phyloP scores from a whole-genome alignment of 2,113 vertebrate species.

The Tetraodon nigroviridis region DNA sequence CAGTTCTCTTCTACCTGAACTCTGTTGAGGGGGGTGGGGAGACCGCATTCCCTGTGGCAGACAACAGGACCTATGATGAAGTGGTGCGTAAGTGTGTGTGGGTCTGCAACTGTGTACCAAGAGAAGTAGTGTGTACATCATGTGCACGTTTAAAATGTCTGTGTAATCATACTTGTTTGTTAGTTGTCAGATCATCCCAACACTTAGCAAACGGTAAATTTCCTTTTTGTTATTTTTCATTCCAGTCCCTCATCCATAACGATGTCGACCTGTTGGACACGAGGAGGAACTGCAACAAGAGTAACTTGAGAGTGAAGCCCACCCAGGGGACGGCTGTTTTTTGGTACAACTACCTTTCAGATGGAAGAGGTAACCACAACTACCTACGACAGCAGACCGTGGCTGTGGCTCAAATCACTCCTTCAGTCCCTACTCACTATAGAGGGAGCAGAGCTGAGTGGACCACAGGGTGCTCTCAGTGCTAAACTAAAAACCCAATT shows the following conservation, averaged over 20 bases:
- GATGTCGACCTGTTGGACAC: constrained; percentile 93
- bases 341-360: constrained; percentile 99
- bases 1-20: constrained; percentile 98
- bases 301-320: constrained; percentile 91
- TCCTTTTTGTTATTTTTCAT: constrained; percentile 41
- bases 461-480: too few species aligned
- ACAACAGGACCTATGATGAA: constrained; percentile 98
- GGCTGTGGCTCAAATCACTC: too few species aligned
- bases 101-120: constrained; percentile 21
- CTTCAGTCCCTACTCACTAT: too few species aligned
- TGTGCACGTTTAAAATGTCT: constrained; percentile 39
- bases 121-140: constrained; percentile 36
- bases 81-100: constrained; percentile 75
- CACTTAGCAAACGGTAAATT: constrained; percentile 1
- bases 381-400: too few species aligned
- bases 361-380: constrained; percentile 85
- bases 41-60: constrained; percentile 96
- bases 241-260: constrained; percentile 91
- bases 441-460: too few species aligned
- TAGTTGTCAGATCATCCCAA: constrained; percentile 13
- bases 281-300: constrained; percentile 92
- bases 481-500: too few species aligned
- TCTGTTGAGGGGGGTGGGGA: constrained; percentile 95
- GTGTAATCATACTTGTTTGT: constrained; percentile 39
- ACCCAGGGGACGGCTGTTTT: constrained; percentile 94